phyloP scores from a whole-genome alignment of 2,888 invertebrate genomes.

The Masnerella sp. region DNA sequence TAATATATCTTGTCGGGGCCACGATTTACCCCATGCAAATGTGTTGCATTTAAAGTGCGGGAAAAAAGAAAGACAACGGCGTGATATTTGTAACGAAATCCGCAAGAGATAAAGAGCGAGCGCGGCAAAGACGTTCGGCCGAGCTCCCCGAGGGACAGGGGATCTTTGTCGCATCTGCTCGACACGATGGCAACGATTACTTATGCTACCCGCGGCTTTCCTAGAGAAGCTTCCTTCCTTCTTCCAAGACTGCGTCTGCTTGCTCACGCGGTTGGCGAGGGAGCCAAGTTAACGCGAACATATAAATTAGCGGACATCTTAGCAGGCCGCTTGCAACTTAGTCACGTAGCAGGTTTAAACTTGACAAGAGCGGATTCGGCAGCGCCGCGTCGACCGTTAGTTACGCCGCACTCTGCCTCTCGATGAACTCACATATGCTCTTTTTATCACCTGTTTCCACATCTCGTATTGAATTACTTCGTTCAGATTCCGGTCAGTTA shows the following conservation, averaged over 20 bases:
- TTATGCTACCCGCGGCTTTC: conserved; percentile 75
- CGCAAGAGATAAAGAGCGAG: conserved; percentile 41
- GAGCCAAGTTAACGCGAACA: conserved; percentile 76
- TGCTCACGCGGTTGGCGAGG: conserved; percentile 60
- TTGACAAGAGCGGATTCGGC: conserved; percentile 75
- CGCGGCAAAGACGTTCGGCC: conserved; percentile 46
- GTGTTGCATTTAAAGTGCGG: conserved; percentile 31
- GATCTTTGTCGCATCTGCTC: conserved; percentile 75
- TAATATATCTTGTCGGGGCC: conserved; percentile 16
- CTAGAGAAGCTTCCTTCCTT: conserved; percentile 71
- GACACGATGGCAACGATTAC: conserved; percentile 75
- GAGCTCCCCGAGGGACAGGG: conserved; percentile 64
- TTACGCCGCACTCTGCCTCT: conserved; percentile 54
- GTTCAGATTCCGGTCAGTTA: no score
- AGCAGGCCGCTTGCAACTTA: conserved; percentile 77
- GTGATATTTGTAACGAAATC: conserved; percentile 40
- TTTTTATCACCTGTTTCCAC: conserved; percentile 62
- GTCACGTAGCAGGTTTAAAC: conserved; percentile 77
- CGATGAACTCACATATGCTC: conserved; percentile 46
- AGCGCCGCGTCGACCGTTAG: conserved; percentile 55
- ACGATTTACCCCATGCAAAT: conserved; percentile 45
- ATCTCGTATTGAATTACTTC: no score
- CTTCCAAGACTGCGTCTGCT: conserved; percentile 58
- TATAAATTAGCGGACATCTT: conserved; percentile 78
- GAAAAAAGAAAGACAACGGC: conserved; percentile 15